Conservation (phyloP, 2,888 invertebrate species). For the Agrochola circellaris region DNA sequence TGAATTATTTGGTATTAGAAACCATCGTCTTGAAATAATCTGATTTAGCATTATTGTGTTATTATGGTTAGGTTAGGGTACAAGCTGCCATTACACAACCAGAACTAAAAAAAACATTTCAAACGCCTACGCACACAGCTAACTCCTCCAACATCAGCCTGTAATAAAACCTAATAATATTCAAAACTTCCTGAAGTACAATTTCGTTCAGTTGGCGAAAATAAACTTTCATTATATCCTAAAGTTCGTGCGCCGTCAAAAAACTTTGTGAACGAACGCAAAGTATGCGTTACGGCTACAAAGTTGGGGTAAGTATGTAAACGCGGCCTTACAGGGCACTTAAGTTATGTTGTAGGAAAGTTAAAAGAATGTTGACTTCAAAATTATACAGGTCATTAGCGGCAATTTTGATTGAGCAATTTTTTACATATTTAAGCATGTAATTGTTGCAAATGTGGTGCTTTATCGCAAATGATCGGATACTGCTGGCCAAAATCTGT, state of each 20-base stretch:
- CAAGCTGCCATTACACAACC: neutral
- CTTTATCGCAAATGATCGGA: neutral
- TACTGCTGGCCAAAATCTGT: neutral
- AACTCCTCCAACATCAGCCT: neutral
- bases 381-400: conserved; percentile 26
- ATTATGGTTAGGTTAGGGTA: neutral
- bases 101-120: neutral
- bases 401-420: neutral
- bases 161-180: conserved; percentile 60
- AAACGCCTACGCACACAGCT: neutral
- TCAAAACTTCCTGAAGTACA: conserved; percentile 43
- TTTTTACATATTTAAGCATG: conserved; percentile 1
- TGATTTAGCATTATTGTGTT: no score
- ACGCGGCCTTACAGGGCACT: conserved; percentile 18
- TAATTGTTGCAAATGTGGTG: neutral
- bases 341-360: conserved; percentile 13
- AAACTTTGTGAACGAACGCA: conserved; percentile 43
- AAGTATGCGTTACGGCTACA: conserved; percentile 46
- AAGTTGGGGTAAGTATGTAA: conserved; percentile 43
- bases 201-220: conserved; percentile 49
- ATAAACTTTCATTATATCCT: conserved; percentile 60
- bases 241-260: conserved; percentile 53
- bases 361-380: conserved; percentile 10
- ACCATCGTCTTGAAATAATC: neutral
- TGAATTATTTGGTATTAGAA: neutral